A percentile compares a stretch with the other conserved stretches of the same genome.
Evolutionary conservation across 2,797 vertebrate species (phyloP).

Genomic region (Orientallactaga sibirica): DNA sequence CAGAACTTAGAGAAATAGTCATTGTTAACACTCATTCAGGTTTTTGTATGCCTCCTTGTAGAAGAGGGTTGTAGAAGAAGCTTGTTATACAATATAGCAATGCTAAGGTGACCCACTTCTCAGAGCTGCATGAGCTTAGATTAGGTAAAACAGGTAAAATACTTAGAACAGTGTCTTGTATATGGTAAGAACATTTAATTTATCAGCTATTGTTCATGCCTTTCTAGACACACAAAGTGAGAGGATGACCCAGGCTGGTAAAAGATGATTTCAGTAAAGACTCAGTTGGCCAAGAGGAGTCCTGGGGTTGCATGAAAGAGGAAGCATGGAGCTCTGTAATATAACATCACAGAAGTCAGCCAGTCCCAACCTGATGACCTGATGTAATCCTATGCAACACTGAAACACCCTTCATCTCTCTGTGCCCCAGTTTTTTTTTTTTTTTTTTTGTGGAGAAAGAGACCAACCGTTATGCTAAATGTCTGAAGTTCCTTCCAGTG

Average conservation of each 20-base stretch:
- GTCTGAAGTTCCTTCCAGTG: neutral
- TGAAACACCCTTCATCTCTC: neutral
- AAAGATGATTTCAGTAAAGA: conserved; percentile 16
- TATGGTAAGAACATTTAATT: neutral
- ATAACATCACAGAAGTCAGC: neutral
- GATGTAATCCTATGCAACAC: neutral
- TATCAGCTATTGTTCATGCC: neutral
- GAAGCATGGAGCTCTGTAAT: neutral
- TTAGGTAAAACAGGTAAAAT: neutral
- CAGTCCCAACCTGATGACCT: neutral
- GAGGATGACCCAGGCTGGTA: neutral
- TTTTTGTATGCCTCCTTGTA: neutral
- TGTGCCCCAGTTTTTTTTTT: neutral
- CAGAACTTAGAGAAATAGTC: conserved; percentile 7
- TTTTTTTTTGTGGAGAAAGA: conserved; percentile 35
- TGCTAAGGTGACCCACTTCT: neutral
- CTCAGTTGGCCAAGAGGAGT: neutral
- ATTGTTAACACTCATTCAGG: conserved; percentile 28
- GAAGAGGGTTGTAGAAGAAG: neutral
- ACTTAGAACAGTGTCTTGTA: neutral
- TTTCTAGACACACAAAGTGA: neutral
- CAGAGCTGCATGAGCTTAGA: neutral
- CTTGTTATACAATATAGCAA: neutral
- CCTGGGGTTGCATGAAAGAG: neutral
- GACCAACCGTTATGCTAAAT: neutral